Base-by-base conservation (phyloP, 2,113 vertebrate species). In the Anolis sagrei region DNA sequence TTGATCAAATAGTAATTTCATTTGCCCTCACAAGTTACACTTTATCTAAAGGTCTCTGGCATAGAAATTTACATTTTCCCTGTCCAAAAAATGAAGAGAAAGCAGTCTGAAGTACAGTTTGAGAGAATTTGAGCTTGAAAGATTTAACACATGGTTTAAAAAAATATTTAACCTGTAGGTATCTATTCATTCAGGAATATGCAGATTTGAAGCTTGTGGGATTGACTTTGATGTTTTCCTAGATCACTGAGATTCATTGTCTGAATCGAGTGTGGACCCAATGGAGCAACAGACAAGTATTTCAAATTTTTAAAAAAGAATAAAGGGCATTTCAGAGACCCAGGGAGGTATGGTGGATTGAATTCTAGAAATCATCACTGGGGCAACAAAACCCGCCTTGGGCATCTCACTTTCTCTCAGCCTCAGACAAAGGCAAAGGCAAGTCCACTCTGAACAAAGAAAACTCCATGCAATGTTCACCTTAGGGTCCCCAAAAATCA, bases 31-130 rank as follows among this genome's bases (percentile, higher is more conserved):
- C 48, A 92, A 92, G 92, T 90, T 94, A 79, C 74, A 94, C 83
- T 94, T 94, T 94, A 81, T 91, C 88, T 87, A 94, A 94, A 95
- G 93, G 91, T 94, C 92, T 95, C 73, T 72, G 44, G 84, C 85
- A 92, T 91, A 92, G 74, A 92, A 86, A 77, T 79, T 86, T 90
- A 64, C 62, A 61, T 79, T 54, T 74, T 62, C 68, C 29, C 4
- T 91, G 81, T 68, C 92, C 91, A 93, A 93, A 93, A 93, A 93
- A 89, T 90, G 91, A 90, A 88, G 69, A 86, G 87, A 91, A 92
- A 90, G 91, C 92, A 87, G 83, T 85, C 83, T 86, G 89, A 73
- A 90, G 92, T 5, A 14, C 54, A 74, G n/a, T 58, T 78, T 81
- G 69, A 44, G 13, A 92, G 72, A 91, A 89, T 88, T 87, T 90